A percentile compares a stretch with the other conserved stretches of the same genome.
phyloP scores from a whole-genome alignment of 2,888 invertebrate genomes.

The Caenorhabditis imperialis region DNA sequence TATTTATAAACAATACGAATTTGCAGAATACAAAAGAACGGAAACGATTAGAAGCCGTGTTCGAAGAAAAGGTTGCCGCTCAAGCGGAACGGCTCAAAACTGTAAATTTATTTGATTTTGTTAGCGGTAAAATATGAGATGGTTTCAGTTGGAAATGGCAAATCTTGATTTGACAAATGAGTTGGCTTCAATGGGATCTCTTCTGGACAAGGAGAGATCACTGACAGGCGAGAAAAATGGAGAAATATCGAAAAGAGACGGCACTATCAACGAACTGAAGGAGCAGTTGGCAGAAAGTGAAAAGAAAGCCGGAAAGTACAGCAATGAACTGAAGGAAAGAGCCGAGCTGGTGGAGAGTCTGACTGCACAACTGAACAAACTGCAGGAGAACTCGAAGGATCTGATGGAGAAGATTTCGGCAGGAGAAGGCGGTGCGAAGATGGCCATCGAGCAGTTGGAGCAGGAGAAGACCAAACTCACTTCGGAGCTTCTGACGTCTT shows the following conservation, averaged over 20 bases:
- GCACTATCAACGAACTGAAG: slow-evolving; percentile 31
- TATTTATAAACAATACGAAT: slow-evolving; percentile 11
- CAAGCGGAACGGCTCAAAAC: slow-evolving; percentile 54
- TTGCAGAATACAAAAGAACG: slow-evolving; percentile 57
- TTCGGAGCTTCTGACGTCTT: slow-evolving; percentile 27
- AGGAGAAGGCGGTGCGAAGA: slow-evolving; percentile 67
- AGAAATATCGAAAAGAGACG: slow-evolving; percentile 47
- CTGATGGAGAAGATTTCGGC: slow-evolving; percentile 62
- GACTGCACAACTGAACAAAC: slow-evolving; percentile 37
- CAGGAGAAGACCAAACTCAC: slow-evolving; percentile 61
- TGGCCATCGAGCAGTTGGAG: slow-evolving; percentile 65
- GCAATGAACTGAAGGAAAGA: slow-evolving; percentile 37
- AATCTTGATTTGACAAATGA: slow-evolving; percentile 65
- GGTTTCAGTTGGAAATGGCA: slow-evolving; percentile 54
- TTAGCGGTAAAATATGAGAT: too few species aligned
- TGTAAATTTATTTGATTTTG: slow-evolving; percentile 43
- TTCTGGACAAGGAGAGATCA: slow-evolving; percentile 60
- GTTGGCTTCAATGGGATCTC: slow-evolving; percentile 52
- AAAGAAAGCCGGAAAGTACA: slow-evolving; percentile 21
- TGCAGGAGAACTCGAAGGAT: slow-evolving; percentile 61
- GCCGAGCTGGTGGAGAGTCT: slow-evolving; percentile 42
- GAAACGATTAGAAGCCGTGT: slow-evolving; percentile 48
- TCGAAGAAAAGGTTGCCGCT: slow-evolving; percentile 52
- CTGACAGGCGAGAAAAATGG: slow-evolving; percentile 53
- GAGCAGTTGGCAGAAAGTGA: slow-evolving; percentile 52